Percentiles rank a stretch among this genome's conserved stretches.
Evolutionary conservation across 2,888 invertebrate genomes (phyloP).

Genomic region (Drosophila kuntzei): DNA sequence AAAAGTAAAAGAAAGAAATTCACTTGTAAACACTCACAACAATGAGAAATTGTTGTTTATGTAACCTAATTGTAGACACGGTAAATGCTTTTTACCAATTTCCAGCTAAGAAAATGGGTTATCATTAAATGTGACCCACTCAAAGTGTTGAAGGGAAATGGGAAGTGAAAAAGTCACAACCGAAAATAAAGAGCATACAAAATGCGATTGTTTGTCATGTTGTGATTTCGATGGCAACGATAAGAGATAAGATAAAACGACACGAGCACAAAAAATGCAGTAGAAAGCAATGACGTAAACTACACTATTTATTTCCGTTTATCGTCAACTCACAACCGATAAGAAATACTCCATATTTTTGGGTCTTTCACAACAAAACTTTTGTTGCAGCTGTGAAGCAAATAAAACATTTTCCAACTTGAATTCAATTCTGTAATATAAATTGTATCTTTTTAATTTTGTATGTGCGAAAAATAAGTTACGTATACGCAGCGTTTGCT

Average conservation of each 20-base stretch:
- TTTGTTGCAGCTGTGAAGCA: conserved; percentile 44
- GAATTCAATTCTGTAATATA: not conserved
- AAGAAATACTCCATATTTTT: conserved; percentile 22
- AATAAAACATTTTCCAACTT: not conserved
- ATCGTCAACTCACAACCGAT: conserved; percentile 37
- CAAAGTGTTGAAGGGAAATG: conserved; percentile 42
- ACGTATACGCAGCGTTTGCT: not conserved
- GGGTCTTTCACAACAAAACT: conserved; percentile 62
- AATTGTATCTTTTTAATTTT: not conserved
- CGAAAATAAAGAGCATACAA: conserved; percentile 38
- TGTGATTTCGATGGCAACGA: conserved; percentile 66
- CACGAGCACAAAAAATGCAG: conserved; percentile 20
- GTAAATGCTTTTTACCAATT: conserved; percentile 51
- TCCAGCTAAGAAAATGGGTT: conserved; percentile 59
- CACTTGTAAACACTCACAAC: conserved; percentile 60
- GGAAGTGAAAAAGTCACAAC: conserved; percentile 40
- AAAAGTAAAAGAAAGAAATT: conserved; percentile 58
- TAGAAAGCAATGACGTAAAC: conserved; percentile 61
- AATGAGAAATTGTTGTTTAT: conserved; percentile 56
- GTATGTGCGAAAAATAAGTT: not conserved
- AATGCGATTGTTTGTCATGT: conserved; percentile 65
- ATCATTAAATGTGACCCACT: conserved; percentile 66
- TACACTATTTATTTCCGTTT: conserved; percentile 46
- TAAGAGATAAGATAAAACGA: conserved; percentile 70
- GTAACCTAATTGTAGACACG: conserved; percentile 64